Evolutionary conservation across 2,888 invertebrate genomes (phyloP), one percentile per base, ranked within the genome.

Genomic region (Ptilodon capucinus): DNA sequence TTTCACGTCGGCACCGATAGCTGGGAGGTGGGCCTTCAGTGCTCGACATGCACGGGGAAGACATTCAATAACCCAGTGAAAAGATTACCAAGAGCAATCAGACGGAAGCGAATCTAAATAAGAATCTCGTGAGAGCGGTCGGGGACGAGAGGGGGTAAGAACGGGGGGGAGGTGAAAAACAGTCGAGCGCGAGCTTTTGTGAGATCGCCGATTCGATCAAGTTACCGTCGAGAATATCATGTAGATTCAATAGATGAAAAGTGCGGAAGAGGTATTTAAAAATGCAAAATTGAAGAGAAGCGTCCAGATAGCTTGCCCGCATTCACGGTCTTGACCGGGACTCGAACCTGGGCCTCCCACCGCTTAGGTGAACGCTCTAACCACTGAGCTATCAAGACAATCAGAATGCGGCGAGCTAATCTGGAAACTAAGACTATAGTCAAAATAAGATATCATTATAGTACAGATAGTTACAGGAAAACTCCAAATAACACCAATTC

Each of bases 61-160:
- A 87, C 88, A 89, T 90, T 90, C 91, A 90, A 91, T 90, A 90
- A 91, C 86, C 84, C 79, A 87, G 87, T 86, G 89, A 88, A 91
- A 91, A 91, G 90, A 91, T 91, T 89, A 91, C 89, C 80, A 84
- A 86, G 89, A 89, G 91, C 90, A 90, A 91, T 91, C 91, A 91
- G 89, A 88, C 88, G 90, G 89, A 91, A 90, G 91, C 89, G 88
- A 90, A 91, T 91, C 91, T 91, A 91, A 91, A 91, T 91, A 91
- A 90, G 90, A 91, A 91, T 91, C 91, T 91, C 86, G 85, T 83
- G 85, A 84, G 88, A 86, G 84, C 84, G 84, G 81, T 79, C 78
- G 83, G 83, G 76, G 73, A 78, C 71, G 76, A 71, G 68, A 75
- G 79, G 76, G 78, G 75, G 75, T n/a, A n/a, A n/a, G n/a, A n/a